A percentile compares a stretch with the other conserved stretches of the same genome.
Conservation (phyloP, 2,797 vertebrate genomes). For the Arctocebus calabarensis region DNA sequence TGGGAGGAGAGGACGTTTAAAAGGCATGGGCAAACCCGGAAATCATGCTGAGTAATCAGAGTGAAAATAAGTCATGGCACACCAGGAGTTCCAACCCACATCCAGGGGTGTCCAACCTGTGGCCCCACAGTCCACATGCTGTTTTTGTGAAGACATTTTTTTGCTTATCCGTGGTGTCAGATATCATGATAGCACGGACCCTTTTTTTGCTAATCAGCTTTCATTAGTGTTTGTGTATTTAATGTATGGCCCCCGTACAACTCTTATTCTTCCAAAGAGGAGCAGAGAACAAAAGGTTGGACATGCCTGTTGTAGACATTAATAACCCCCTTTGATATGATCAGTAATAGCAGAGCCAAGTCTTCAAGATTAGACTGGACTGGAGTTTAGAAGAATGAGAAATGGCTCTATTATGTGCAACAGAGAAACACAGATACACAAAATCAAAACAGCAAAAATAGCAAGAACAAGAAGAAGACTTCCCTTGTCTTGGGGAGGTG, state of each 20-base stretch:
- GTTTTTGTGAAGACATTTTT: too few relatives aligned
- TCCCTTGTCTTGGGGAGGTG: neutral
- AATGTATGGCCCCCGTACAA: too few relatives aligned
- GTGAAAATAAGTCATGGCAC: conserved; percentile 27
- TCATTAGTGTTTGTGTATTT: too few relatives aligned
- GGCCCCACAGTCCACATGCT: too few relatives aligned
- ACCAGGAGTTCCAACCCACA: neutral
- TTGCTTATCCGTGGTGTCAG: too few relatives aligned
- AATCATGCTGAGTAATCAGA: neutral
- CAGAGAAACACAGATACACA: conserved; percentile 14
- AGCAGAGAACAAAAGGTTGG: too few relatives aligned
- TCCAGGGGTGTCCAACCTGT: too few relatives aligned
- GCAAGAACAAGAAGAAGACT: neutral
- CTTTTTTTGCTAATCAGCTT: too few relatives aligned
- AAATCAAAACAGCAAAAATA: conserved; percentile 25
- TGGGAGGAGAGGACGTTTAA: neutral
- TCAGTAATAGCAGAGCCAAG: neutral
- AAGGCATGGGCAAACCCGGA: neutral
- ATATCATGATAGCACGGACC: too few relatives aligned
- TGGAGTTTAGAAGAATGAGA: conserved; percentile 36
- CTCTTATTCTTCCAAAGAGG: too few relatives aligned
- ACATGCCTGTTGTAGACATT: neutral
- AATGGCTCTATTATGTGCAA: conserved; percentile 8
- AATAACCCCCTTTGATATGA: conserved; percentile 38
- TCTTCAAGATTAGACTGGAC: conserved; percentile 39